Conservation (phyloP, 2,888 invertebrate genomes). For the Petrolisthes manimaculis region DNA sequence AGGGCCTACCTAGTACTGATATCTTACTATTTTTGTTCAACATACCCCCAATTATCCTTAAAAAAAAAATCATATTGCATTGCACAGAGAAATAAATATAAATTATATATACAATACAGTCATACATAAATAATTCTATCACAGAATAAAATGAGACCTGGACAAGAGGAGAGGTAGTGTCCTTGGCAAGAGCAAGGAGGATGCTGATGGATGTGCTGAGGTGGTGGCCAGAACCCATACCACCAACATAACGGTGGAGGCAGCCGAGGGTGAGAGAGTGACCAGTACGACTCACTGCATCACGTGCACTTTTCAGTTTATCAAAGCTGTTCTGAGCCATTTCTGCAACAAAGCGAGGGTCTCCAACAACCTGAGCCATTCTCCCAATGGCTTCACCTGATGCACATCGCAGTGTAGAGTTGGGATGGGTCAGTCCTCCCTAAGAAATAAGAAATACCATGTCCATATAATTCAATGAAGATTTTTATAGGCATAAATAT, state of each 20-base stretch:
- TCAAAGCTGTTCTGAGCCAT: constrained; percentile 91
- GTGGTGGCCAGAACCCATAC: constrained; percentile 92
- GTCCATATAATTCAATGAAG: not conserved
- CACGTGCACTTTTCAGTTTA: constrained; percentile 85
- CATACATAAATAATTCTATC: no score
- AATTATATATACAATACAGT: no score
- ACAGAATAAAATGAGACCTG: constrained; percentile 73
- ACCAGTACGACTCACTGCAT: constrained; percentile 87
- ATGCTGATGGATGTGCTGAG: constrained; percentile 94
- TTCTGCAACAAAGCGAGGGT: constrained; percentile 88
- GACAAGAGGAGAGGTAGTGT: constrained; percentile 91
- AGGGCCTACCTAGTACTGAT: not conserved
- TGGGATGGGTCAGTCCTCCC: constrained; percentile 72
- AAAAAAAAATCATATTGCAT: not conserved
- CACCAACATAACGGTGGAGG: constrained; percentile 93
- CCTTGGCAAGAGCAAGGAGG: constrained; percentile 92
- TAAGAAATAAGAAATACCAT: constrained; percentile 67
- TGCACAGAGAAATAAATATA: constrained; percentile 3
- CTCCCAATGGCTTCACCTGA: constrained; percentile 95
- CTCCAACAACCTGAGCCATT: constrained; percentile 89
- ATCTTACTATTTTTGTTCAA: not conserved
- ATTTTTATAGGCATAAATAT: not conserved
- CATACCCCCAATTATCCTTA: not conserved
- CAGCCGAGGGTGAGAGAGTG: constrained; percentile 95
- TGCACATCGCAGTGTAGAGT: constrained; percentile 84